Base-by-base conservation (phyloP, 2,113 vertebrate genomes). In the Cottus gobio region DNA sequence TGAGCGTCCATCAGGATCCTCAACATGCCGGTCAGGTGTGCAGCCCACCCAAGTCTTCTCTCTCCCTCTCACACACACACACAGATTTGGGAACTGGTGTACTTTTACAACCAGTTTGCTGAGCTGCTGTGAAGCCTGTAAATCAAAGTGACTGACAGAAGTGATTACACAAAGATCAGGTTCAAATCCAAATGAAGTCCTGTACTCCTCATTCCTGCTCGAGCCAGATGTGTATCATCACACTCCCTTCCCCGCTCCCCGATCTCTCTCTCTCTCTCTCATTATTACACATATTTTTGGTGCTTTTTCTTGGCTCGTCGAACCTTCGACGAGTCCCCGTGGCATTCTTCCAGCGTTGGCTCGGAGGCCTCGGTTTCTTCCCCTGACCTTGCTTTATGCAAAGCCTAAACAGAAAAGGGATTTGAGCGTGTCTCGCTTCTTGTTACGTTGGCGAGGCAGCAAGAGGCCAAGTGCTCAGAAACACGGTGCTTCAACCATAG, bases 231-330 rank as follows among this genome's bases (percentile, higher is more conserved):
- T 82, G 56, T 58, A 67, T 82, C 75, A 70, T 76, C 74, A 37
- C 80, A 16, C 50, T 50, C 71, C 42, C 56, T 44, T 44, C 61
- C 70, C 16, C 71, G 3, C 8, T 16, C 56, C 36, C 3, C 8
- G 1, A 22, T 4, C 48, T n/a, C n/a, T n/a, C 7, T 50, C 60
- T 30, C 65, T 11, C 42, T 58, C 61, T 36, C 66, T 24, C 20
- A 63, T 28, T 73, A 77, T 88, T 82, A 82, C 71, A 91, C 81
- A 80, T 86, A 83, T 69, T 86, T 91, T 84, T 83, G 60, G 0
- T 77, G 69, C 69, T 82, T 78, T 57, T 87, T 83, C 79, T 85
- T 87, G 84, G 78, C 79, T 90, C 76, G 71, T 71, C 88, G 61
- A 85, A 69, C 79, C 66, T 85, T 77, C 37, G 26, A n/a, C 60